A percentile compares a stretch with the other conserved stretches of the same genome.
These are phyloP conservation scores for Xenops minutus DNA, from an alignment of 2,797 vertebrate genomes.

Conservation along the genomic window DNA sequence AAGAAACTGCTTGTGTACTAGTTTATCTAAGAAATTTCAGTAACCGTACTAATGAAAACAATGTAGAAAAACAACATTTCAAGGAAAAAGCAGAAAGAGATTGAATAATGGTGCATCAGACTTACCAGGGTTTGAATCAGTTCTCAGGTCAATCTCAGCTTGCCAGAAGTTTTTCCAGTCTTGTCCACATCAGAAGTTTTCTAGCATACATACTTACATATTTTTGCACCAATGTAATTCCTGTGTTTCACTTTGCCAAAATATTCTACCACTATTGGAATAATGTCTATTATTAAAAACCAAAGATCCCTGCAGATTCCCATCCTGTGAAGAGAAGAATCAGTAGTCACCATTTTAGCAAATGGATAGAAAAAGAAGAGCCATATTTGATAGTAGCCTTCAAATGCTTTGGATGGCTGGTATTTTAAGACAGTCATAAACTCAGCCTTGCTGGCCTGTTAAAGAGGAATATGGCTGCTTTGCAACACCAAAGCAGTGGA, in stretches of 20 bases:
- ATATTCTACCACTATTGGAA: neutral
- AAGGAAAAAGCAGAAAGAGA: neutral
- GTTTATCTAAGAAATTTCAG: neutral
- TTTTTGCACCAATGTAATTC: neutral
- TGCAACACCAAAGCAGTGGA: slow-evolving; percentile 55
- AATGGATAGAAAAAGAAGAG: neutral
- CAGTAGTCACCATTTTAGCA: neutral
- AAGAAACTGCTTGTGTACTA: neutral
- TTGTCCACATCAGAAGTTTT: neutral
- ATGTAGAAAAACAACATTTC: neutral
- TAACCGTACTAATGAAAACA: neutral
- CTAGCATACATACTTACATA: neutral
- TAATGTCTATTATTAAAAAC: neutral
- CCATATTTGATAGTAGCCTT: neutral
- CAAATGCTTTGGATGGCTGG: neutral
- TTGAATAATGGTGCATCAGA: neutral
- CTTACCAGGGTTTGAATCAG: neutral
- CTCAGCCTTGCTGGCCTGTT: slow-evolving; percentile 20
- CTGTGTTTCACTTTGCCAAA: neutral
- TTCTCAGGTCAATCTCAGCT: neutral
- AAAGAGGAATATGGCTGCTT: slow-evolving; percentile 43
- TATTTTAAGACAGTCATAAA: slow-evolving; percentile 36
- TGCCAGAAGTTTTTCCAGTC: neutral
- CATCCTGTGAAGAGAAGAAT: neutral
- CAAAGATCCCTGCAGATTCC: neutral